These are phyloP conservation scores for Plebejus melissa DNA, from an alignment of 2,888 invertebrate species.

Conservation along the genomic window DNA sequence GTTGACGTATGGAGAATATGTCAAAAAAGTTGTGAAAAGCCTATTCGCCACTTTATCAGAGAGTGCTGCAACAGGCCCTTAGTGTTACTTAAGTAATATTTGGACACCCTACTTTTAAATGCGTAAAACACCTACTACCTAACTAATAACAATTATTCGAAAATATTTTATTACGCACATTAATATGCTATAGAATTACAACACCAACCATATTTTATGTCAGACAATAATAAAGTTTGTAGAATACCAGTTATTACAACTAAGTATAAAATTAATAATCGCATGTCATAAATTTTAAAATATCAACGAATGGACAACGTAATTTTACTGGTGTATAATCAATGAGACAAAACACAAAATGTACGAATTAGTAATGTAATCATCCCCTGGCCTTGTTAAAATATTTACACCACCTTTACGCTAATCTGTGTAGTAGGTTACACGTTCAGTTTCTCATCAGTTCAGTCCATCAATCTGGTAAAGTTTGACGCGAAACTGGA, in stretches of 20 bases:
- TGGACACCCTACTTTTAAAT: slow-evolving; percentile 26
- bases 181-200: slow-evolving; percentile 11
- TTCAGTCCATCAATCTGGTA: too few species aligned
- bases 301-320: background rate
- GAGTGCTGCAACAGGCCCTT: too few species aligned
- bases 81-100: background rate
- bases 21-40: too few species aligned
- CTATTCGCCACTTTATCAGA: too few species aligned
- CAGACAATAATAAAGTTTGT: background rate
- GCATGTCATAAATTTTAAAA: background rate
- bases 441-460: too few species aligned
- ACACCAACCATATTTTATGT: background rate
- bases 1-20: too few species aligned
- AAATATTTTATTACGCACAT: slow-evolving; percentile 31
- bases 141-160: slow-evolving; percentile 39
- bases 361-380: background rate
- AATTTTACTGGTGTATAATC: background rate
- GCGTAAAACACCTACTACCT: slow-evolving; percentile 36
- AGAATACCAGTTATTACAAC: background rate
- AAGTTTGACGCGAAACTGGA: too few species aligned
- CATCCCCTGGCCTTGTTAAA: too few species aligned
- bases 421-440: background rate
- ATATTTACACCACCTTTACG: background rate
- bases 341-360: background rate
- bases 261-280: background rate